A percentile compares a stretch with the other conserved stretches of the same genome.
These are phyloP conservation scores for Synergus gifuensis DNA, from an alignment of 2,888 invertebrate species.

Conservation along the genomic window DNA sequence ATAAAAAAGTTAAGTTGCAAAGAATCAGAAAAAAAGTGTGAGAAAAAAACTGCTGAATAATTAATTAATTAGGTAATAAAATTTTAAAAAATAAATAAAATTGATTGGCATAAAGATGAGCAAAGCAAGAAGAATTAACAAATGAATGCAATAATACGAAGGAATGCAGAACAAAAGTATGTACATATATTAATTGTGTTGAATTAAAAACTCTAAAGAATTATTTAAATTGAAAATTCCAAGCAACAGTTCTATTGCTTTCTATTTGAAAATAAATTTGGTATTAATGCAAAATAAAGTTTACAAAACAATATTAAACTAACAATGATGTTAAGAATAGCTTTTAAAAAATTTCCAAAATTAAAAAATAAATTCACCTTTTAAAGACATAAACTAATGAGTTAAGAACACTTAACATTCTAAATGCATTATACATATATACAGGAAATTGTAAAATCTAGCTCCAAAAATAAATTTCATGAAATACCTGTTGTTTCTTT, in stretches of 20 bases:
- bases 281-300: not conserved
- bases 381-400: not conserved
- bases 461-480: slow-evolving; percentile 42
- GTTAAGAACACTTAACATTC: not conserved
- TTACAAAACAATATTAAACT: not conserved
- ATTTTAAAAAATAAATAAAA: not conserved
- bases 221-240: not conserved
- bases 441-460: slow-evolving; percentile 3
- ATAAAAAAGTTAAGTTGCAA: not conserved
- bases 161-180: not conserved
- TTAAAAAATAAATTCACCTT: not conserved
- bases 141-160: not conserved
- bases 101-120: not conserved
- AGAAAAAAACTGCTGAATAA: not conserved
- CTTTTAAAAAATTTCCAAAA: not conserved
- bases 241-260: not conserved
- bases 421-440: not conserved
- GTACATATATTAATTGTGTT: not conserved
- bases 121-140: not conserved
- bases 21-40: not conserved
- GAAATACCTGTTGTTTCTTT: slow-evolving; percentile 94
- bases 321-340: not conserved
- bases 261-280: not conserved
- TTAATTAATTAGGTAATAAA: not conserved
- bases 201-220: not conserved